phyloP scores from a whole-genome alignment of 23 tunicate species.

The Halocynthia aurantium region DNA sequence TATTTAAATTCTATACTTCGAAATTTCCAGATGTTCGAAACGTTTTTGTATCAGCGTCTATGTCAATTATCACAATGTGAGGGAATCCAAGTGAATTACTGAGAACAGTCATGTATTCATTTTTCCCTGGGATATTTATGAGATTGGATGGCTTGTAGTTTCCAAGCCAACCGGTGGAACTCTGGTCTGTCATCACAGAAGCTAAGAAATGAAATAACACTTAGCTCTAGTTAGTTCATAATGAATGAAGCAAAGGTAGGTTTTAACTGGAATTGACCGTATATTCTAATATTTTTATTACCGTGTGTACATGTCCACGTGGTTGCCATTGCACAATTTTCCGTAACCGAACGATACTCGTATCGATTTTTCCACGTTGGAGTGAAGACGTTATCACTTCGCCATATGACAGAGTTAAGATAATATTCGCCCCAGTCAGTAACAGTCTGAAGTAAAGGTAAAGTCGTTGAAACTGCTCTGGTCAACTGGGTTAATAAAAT shows the following conservation, averaged over 20 bases:
- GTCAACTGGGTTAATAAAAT: no score
- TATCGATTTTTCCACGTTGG: conserved; percentile 73
- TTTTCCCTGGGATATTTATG: conserved; percentile 21
- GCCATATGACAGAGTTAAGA: conserved; percentile 70
- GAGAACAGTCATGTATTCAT: conserved; percentile 47
- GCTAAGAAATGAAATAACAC: conserved; percentile 12
- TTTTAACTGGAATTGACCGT: not conserved
- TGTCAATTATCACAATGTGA: conserved; percentile 18
- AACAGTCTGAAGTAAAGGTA: conserved; percentile 18
- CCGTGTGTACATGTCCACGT: conserved; percentile 51
- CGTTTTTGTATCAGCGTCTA: conserved; percentile 10
- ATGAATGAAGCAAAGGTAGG: not conserved
- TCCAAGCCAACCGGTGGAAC: conserved; percentile 79
- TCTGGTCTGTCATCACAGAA: conserved; percentile 26
- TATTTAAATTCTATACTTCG: conserved; percentile 37
- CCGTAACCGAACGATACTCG: conserved; percentile 47
- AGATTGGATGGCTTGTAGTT: conserved; percentile 69
- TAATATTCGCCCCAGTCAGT: conserved; percentile 41
- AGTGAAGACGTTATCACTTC: conserved; percentile 38
- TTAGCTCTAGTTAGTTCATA: not conserved
- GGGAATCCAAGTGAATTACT: conserved; percentile 43
- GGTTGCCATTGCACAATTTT: conserved; percentile 27
- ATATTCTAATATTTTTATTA: not conserved
- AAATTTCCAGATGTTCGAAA: conserved; percentile 61
- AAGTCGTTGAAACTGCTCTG: no score